Evolutionary conservation across 92 coral and sea anemone genomes (phyloP), one percentile per base, ranked within the genome.

Genomic region (Pocillopora meandrina): DNA sequence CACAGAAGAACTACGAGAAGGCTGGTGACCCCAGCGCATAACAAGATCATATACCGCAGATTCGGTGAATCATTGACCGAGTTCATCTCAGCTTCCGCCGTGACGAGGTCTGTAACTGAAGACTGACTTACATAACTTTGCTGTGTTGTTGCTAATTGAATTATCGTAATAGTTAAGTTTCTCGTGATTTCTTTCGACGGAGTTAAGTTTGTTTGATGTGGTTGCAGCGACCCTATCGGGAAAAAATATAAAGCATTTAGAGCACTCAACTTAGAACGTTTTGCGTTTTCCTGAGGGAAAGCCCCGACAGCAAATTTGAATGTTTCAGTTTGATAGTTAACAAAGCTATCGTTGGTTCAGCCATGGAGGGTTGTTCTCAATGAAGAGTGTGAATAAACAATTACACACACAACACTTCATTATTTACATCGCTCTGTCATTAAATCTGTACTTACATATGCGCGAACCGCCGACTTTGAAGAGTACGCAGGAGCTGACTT

Each of bases 121-220:
- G 52, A 3, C 20, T 14, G 18, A 12, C 60, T 71, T 59, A 68
- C 70, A 56, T 77, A 68, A 21, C 18, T 59, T n/a, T 20, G 58
- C 12, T 12, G 77, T 34, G 69, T 81, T 10, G 68, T 19, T 2
- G 59, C 23, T 10, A 4, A 2, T 70, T n/a, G 9, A 70, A 1
- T 18, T 18, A 18, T 61, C 10, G 55, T 58, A 36, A 36, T 58
- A 56, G 57, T 71, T 8, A 26, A 33, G 15, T 33, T 21, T 15
- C 56, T 76, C 16, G 60, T 61, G 33, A 26, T 76, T 19, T 19
- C 34, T 3, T 8, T 71, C 36, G 85, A n/a, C 47, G 66, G 17
- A 70, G 77, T 81, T 10, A 81, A 81, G 77, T n/a, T 81, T 68
- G 70, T 59, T 58, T 81, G 77, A 60, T 81, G 75, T 20, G 59